phyloP scores from a whole-genome alignment of 1,140 invertebrate species.

The Dryas iulia region DNA sequence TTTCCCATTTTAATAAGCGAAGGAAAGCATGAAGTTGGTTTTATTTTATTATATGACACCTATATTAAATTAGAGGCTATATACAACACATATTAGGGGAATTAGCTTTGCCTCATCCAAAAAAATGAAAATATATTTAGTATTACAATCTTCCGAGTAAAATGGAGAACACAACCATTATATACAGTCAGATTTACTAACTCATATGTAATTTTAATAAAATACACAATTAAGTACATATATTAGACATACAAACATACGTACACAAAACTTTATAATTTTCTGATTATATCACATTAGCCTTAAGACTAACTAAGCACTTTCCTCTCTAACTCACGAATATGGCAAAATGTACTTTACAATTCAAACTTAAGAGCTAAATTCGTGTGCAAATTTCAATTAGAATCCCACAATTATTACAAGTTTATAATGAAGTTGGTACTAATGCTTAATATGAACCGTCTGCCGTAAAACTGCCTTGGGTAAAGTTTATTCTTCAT shows the following conservation, averaged over 20 bases:
- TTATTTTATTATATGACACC: too few species aligned
- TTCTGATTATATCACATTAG: constrained; percentile 5
- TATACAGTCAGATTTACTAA: too few species aligned
- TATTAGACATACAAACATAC: neutral
- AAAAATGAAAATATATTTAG: too few species aligned
- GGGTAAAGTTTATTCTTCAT: constrained; percentile 23
- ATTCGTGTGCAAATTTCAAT: constrained; percentile 9
- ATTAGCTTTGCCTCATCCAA: too few species aligned
- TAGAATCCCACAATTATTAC: constrained; percentile 16
- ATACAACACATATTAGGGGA: too few species aligned
- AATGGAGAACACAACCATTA: too few species aligned
- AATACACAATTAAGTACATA: neutral
- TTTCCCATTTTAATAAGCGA: too few species aligned
- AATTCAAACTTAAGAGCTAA: neutral
- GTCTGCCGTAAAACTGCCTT: constrained; percentile 20
- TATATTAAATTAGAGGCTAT: too few species aligned
- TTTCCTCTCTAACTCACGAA: neutral
- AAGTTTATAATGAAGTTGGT: constrained; percentile 21
- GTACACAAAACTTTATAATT: neutral
- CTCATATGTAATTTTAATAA: neutral
- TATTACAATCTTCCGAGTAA: too few species aligned
- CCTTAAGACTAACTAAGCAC: neutral
- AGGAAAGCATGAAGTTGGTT: too few species aligned
- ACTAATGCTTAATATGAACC: constrained; percentile 19
- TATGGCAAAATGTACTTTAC: neutral